Evolutionary conservation across 1,140 invertebrate genomes (phyloP), one percentile per base, ranked within the genome.

Genomic region (Lineus longissimus): DNA sequence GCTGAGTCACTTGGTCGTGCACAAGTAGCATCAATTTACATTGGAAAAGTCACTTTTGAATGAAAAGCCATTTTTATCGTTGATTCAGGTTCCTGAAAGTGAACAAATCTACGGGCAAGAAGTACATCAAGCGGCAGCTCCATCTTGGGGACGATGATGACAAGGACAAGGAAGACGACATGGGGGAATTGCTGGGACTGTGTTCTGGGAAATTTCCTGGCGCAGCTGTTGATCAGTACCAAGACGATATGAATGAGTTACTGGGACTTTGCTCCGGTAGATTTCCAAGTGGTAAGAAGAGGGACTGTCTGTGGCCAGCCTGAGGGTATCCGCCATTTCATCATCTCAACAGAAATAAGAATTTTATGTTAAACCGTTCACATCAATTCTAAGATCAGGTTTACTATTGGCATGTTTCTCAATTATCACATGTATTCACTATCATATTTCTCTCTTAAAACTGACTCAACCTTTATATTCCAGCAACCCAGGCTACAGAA

Each of bases 161-260:
- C 2, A 29, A 63, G 15, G 31, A 63, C 7, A 9, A 51, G 47
- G 65, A 73, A 25, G 66, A 68, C 17, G 68, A 76, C 41, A 75
- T 79, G 73, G 72, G 73, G 58, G 76, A 80, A 57, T 61, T 82
- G 2, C 59, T 80, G 22, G 77, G 78, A 9, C 66, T 83, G 1
- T 83, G 81, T 60, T 83, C 82, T 13, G 82, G 80, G 23, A 68
- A 66, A 63, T 83, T 83, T 72, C 64, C 54, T 78, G 76, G 47
- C n/a, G n/a, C 6, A 4, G 9, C 47, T 51, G 25, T n/a, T 51
- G 47, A 51, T 51, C 47, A 51, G n/a, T 6, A 51, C 4, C 68
- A 73, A 30, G 68, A 68, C 17, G 68, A 76, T 36, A 74, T 79
- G 73, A 72, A 74, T 58, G 76, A 80, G 55, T 61, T 82, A 2